Evolutionary conservation across 2,888 invertebrate genomes (phyloP).

Genomic region (Tetropium fuscum): DNA sequence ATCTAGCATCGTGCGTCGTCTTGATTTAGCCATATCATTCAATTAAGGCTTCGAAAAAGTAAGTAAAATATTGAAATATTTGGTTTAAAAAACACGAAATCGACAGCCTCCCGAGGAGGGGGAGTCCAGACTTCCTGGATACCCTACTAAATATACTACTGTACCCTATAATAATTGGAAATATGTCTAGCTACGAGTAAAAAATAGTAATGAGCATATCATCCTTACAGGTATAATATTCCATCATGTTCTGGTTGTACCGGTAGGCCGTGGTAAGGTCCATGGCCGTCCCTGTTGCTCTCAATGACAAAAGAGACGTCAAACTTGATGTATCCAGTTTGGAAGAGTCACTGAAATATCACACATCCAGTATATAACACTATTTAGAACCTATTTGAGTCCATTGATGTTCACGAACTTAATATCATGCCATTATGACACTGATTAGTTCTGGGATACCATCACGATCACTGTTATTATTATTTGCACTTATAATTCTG

Average conservation of each 20-base stretch:
- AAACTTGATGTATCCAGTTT: slow-evolving; percentile 78
- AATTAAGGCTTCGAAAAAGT: too few relatives aligned
- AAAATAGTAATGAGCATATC: background rate
- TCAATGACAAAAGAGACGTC: slow-evolving; percentile 74
- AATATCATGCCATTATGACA: background rate
- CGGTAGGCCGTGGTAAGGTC: slow-evolving; percentile 94
- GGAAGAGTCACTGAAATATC: slow-evolving; percentile 42
- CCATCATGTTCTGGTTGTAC: slow-evolving; percentile 99
- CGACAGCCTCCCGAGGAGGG: too few relatives aligned
- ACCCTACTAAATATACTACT: too few relatives aligned
- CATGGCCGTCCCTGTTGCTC: slow-evolving; percentile 80
- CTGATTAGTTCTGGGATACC: background rate
- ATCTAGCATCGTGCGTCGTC: too few relatives aligned
- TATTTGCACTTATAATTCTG: background rate
- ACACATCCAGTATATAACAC: slow-evolving; percentile 35
- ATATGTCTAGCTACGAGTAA: too few relatives aligned
- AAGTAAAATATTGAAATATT: too few relatives aligned
- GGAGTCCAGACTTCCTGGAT: too few relatives aligned
- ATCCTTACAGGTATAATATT: slow-evolving; percentile 95
- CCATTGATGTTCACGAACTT: background rate
- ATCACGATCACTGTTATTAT: slow-evolving; percentile 6
- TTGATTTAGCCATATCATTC: too few relatives aligned
- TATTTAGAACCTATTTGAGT: slow-evolving; percentile 23
- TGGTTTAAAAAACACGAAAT: too few relatives aligned
- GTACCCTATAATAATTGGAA: too few relatives aligned